Evolutionary conservation across 2,797 vertebrate genomes (phyloP), one percentile per base, ranked within the genome.

Genomic region (Cyclopterus lumpus): DNA sequence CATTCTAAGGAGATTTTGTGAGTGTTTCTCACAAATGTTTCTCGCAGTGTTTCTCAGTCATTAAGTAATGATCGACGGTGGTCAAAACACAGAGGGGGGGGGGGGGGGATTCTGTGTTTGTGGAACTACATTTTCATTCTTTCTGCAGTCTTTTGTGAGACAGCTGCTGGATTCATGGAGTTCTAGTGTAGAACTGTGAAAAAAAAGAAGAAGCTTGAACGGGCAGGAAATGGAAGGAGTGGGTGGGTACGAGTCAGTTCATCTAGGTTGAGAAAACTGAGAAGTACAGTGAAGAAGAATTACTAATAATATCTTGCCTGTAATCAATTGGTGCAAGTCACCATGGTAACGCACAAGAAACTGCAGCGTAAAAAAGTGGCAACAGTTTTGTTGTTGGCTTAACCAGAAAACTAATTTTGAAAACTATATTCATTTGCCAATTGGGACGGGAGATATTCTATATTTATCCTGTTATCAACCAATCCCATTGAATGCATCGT

Each of bases 71-170:
- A 81, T 15, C 58, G 48, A 60, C 1, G 7, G 34, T 54, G 20
- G 32, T 66, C 26, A 14, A 75, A 73, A 46, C 64, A 75, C 22
- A 22, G 22, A 22, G 22, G 22, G 22, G 22, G 22, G 22, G 22
- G n/a, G n/a, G 3, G 26, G 28, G 70, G 36, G 30, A n/a, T 32
- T 12, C 8, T 3, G 34, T 8, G 51, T 48, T 40, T 42, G 32
- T 59, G 51, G 24, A 26, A 58, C 34, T 28, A 34, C 34, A 58
- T 61, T 67, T 80, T 71, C 2, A 44, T 48, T 61, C 58, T 70
- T 20, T 36, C 11, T 67, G 54, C 72, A 82, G 5, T 18, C 62
- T 68, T 70, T 63, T 14, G 38, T 16, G 40, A 59, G 14, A 28
- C 64, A 75, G 60, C 60, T 67, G 49, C 18, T 46, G n/a, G 34